Evolutionary conservation across 2,888 invertebrate species (phyloP).

Genomic region (Nasonia oneida): DNA sequence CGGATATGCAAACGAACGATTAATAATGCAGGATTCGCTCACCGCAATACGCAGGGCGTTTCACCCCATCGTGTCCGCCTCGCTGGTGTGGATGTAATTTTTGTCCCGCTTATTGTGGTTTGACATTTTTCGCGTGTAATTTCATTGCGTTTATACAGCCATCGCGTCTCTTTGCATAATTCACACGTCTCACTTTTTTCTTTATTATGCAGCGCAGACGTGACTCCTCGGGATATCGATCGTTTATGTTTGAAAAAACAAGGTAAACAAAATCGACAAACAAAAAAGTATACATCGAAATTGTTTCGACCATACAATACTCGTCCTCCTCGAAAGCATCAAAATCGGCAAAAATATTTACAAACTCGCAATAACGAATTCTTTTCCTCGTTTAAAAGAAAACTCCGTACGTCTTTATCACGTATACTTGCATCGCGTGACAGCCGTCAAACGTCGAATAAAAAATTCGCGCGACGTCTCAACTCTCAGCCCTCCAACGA

Average conservation of each 20-base stretch:
- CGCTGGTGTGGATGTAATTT: conserved; percentile 4
- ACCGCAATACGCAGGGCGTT: conserved; percentile 29
- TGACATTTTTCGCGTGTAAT: conserved; percentile 14
- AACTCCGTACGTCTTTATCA: not conserved
- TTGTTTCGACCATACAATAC: not conserved
- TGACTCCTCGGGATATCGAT: not conserved
- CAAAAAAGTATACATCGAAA: no score
- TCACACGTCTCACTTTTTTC: not conserved
- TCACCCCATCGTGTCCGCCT: conserved; percentile 11
- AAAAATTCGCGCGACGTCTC: not conserved
- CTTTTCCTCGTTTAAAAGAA: not conserved
- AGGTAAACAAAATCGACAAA: not conserved
- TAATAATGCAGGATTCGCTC: conserved; percentile 27
- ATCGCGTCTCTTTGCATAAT: not conserved
- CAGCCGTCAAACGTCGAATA: not conserved
- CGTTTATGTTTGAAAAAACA: not conserved
- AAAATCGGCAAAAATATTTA: not conserved
- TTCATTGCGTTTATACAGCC: not conserved
- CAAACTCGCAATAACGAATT: not conserved
- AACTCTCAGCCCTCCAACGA: not conserved
- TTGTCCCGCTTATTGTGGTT: conserved; percentile 1
- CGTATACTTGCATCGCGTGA: not conserved
- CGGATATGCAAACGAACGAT: conserved; percentile 28
- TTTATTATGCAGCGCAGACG: not conserved
- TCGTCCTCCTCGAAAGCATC: not conserved